Evolutionary conservation across 2,113 vertebrate species (phyloP).

Genomic region (Apaloderma vittatum): DNA sequence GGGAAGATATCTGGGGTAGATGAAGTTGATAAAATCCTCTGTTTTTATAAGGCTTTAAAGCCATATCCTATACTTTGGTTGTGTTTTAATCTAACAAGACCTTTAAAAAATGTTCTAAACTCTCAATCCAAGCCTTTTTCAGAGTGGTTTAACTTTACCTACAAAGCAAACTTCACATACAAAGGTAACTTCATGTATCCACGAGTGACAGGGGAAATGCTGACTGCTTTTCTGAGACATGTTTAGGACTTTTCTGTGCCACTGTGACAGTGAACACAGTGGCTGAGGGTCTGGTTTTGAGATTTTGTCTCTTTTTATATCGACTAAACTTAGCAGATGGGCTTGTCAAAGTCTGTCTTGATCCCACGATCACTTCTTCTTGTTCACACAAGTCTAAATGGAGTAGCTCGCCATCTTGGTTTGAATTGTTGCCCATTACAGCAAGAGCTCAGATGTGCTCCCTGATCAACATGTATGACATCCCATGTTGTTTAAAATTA

Average conservation of each 20-base stretch:
- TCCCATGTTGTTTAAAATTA: neutral
- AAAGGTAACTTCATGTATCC: neutral
- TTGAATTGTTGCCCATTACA: neutral
- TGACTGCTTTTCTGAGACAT: neutral
- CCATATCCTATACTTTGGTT: accelerated
- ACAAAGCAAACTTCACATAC: neutral
- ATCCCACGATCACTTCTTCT: neutral
- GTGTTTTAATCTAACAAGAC: neutral
- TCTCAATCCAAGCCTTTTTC: neutral
- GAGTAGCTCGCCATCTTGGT: neutral
- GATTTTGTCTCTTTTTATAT: neutral
- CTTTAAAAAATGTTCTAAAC: neutral
- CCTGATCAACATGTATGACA: neutral
- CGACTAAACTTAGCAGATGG: neutral
- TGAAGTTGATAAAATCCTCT: neutral
- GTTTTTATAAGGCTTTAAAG: neutral
- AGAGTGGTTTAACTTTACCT: neutral
- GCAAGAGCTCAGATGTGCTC: neutral
- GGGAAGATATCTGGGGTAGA: neutral
- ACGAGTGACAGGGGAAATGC: neutral
- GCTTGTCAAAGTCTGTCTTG: neutral
- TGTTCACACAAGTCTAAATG: neutral
- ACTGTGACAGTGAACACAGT: neutral
- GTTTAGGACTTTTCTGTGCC: neutral
- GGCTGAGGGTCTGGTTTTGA: neutral